Evolutionary conservation across 53 echinoderm and acorn worm species (phyloP).

Genomic region (Actinopyga echinites): DNA sequence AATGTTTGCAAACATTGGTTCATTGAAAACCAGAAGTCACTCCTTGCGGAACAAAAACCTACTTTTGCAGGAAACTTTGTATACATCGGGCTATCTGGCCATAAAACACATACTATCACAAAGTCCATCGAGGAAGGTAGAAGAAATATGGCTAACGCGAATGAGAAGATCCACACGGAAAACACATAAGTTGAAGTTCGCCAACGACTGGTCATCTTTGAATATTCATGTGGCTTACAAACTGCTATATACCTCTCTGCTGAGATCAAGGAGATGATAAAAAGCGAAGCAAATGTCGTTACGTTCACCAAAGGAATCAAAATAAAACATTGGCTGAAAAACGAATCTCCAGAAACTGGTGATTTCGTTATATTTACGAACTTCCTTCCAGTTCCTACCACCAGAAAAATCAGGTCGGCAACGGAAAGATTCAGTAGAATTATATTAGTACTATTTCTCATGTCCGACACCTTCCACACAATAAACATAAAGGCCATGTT

Average conservation of each 20-base stretch:
- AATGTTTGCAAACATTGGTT: not conserved
- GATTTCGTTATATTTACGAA: not conserved
- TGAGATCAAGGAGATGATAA: not conserved
- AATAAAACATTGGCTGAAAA: constrained; percentile 1
- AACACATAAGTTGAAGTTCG: not conserved
- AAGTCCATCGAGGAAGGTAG: not conserved
- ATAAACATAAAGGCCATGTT: not conserved
- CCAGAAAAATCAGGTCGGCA: not conserved
- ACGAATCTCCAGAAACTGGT: not conserved
- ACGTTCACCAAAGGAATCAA: not conserved
- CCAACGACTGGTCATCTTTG: not conserved
- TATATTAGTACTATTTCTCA: constrained; percentile 11
- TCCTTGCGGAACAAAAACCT: not conserved
- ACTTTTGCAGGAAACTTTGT: not conserved
- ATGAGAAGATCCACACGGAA: not conserved
- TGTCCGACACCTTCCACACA: not conserved
- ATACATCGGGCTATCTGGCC: not conserved
- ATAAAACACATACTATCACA: not conserved
- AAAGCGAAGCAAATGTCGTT: not conserved
- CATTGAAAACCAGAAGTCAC: not conserved
- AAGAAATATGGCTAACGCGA: not conserved
- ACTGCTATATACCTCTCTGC: not conserved
- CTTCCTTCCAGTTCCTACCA: not conserved
- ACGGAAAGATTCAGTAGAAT: not conserved
- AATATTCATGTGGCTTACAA: not conserved